phyloP scores from a whole-genome alignment of 2,113 vertebrate species.

The Gambusia holbrooki region DNA sequence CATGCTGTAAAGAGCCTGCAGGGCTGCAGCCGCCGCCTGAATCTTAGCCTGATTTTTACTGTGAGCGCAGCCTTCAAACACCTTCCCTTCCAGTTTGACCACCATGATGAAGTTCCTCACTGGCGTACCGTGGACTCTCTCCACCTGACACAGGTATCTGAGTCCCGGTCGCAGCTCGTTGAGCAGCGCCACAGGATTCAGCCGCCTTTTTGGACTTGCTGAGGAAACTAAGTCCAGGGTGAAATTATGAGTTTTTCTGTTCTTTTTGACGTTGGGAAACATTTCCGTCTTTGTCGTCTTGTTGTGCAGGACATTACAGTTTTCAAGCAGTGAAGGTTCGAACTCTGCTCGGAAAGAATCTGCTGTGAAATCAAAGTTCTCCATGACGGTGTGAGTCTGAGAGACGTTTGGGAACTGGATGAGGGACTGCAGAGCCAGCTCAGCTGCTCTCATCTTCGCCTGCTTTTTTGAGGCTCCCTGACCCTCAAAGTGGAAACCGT shows the following conservation, averaged over 20 bases:
- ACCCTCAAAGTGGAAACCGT: slow-evolving; percentile 89
- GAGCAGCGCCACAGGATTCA: slow-evolving; percentile 89
- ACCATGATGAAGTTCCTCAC: slow-evolving; percentile 88
- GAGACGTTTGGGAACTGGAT: slow-evolving; percentile 90
- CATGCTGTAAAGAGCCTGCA: slow-evolving; percentile 87
- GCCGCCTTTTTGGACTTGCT: slow-evolving; percentile 24
- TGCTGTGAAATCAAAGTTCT: slow-evolving; percentile 87
- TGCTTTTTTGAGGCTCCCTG: slow-evolving; percentile 92
- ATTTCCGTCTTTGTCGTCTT: slow-evolving; percentile 22
- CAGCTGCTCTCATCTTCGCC: slow-evolving; percentile 89
- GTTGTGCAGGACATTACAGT: slow-evolving; percentile 71
- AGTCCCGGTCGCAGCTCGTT: slow-evolving; percentile 88
- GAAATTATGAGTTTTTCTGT: slow-evolving; percentile 48
- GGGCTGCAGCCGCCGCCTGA: slow-evolving; percentile 86
- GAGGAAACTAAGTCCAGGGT: slow-evolving; percentile 46
- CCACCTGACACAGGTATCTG: slow-evolving; percentile 88
- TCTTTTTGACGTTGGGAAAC: slow-evolving; percentile 37
- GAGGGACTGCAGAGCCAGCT: slow-evolving; percentile 88
- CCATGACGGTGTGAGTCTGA: slow-evolving; percentile 87
- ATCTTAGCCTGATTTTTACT: slow-evolving; percentile 93
- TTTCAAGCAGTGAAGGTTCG: slow-evolving; percentile 76
- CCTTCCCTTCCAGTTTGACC: slow-evolving; percentile 86
- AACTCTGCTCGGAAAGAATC: slow-evolving; percentile 89
- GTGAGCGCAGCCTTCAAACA: slow-evolving; percentile 90
- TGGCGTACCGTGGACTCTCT: slow-evolving; percentile 82